Conservation (phyloP, 2,797 vertebrate genomes). For the Chrosomus eos region DNA sequence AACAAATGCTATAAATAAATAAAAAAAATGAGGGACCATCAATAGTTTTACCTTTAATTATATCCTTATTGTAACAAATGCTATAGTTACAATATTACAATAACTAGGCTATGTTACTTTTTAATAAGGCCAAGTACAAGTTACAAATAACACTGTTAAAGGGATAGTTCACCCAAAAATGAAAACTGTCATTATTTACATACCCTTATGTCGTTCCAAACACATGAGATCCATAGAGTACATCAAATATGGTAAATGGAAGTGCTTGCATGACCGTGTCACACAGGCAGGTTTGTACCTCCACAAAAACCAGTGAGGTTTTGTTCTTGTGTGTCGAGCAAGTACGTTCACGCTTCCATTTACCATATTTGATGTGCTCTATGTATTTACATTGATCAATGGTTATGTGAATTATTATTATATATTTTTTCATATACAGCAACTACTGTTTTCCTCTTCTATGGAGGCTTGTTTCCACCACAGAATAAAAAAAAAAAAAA, state of each 20-base stretch:
- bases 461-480: no score
- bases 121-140: no score
- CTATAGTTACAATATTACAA: no score
- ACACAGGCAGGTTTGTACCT: background rate
- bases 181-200: background rate
- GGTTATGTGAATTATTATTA: background rate
- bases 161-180: background rate
- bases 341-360: background rate
- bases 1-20: no score
- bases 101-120: no score
- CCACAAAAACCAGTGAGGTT: background rate
- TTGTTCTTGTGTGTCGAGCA: background rate
- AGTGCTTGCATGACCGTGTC: background rate
- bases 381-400: background rate
- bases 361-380: background rate
- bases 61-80: no score
- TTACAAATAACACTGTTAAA: background rate
- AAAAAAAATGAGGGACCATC: no score
- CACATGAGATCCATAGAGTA: background rate
- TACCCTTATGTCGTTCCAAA: background rate
- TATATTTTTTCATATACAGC: background rate
- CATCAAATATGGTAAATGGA: background rate
- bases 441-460: no score
- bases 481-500: no score
- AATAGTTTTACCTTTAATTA: no score